Percentiles rank a stretch among this genome's conserved stretches.
Conservation (phyloP, 1,140 invertebrate species). For the Mactra quadrangularis region DNA sequence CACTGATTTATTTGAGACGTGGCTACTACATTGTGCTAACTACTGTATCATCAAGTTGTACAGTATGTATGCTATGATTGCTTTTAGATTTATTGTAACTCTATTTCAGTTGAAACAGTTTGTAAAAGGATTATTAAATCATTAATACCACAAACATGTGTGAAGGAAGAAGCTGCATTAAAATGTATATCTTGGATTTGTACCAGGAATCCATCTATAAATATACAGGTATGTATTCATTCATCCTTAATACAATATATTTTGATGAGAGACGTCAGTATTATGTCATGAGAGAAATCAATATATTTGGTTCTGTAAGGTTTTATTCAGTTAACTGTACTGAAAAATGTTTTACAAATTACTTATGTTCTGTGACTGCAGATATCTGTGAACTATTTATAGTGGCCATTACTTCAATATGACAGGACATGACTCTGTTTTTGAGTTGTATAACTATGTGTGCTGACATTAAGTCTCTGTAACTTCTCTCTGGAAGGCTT, state of each 20-base stretch:
- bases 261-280: background rate
- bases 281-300: too few relatives aligned
- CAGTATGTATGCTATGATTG: too few relatives aligned
- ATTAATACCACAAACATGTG: constrained; percentile 67
- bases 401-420: too few relatives aligned
- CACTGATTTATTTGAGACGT: too few relatives aligned
- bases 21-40: too few relatives aligned
- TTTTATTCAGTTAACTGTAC: background rate
- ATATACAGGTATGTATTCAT: constrained; percentile 68
- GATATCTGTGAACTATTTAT: too few relatives aligned
- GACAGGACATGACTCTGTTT: too few relatives aligned
- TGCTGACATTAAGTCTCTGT: too few relatives aligned
- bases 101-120: constrained; percentile 71
- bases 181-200: constrained; percentile 75
- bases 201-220: constrained; percentile 71
- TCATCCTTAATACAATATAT: background rate
- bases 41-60: too few relatives aligned
- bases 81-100: constrained; percentile 7
- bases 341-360: background rate
- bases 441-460: too few relatives aligned
- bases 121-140: constrained; percentile 68
- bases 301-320: background rate
- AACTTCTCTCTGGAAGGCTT: too few relatives aligned
- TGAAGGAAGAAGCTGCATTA: constrained; percentile 68
- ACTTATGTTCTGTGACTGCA: too few relatives aligned